Conservation (phyloP, 2,113 vertebrate genomes). For the Bubalus kerabau region DNA sequence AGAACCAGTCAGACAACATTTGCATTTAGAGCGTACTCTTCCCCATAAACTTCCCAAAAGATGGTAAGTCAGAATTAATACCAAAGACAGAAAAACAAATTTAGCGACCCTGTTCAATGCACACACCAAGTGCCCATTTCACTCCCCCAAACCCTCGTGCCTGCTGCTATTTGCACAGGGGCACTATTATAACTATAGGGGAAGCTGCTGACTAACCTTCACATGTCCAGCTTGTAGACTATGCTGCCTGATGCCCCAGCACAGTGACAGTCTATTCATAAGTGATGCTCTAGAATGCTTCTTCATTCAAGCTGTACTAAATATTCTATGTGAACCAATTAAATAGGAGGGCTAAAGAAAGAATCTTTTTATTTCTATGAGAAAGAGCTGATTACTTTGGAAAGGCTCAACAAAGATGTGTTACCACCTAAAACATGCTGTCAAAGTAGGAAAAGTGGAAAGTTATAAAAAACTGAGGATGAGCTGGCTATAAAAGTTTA, state of each 20-base stretch:
- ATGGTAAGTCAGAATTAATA: not conserved
- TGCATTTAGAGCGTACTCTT: not conserved
- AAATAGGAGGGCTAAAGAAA: not conserved
- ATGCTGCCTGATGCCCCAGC: not conserved
- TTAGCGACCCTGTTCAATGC: not conserved
- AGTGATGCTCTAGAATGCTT: not conserved
- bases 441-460: slow-evolving; percentile 16
- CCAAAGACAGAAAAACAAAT: slow-evolving; percentile 2
- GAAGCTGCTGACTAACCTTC: not conserved
- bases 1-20: slow-evolving; percentile 39
- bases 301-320: not conserved
- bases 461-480: not conserved
- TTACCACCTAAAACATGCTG: not conserved
- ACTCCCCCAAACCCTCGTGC: not conserved
- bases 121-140: not conserved
- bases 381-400: not conserved
- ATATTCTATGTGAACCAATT: not conserved
- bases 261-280: not conserved
- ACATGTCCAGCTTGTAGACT: not conserved
- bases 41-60: not conserved
- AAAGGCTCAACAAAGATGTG: not conserved
- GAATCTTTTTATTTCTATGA: not conserved
- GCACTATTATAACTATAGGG: not conserved
- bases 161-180: not conserved
- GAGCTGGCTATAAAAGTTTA: not conserved